Evolutionary conservation across 1,140 invertebrate genomes (phyloP).

Genomic region (Dufourea novaeangliae): DNA sequence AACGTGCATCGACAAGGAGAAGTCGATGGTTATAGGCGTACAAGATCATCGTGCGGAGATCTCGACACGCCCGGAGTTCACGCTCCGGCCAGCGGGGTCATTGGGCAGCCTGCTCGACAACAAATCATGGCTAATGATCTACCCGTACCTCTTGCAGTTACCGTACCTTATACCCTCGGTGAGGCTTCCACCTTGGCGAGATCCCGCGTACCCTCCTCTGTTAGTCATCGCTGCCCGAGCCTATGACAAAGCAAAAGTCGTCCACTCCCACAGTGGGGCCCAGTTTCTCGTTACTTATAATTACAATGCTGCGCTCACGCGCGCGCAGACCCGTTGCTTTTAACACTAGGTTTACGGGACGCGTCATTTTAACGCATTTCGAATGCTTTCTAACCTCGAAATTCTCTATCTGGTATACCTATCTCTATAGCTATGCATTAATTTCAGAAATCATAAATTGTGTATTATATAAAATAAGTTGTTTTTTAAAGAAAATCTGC

Average conservation of each 20-base stretch:
- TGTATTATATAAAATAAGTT: too few species aligned
- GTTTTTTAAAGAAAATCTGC: too few species aligned
- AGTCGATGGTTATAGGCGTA: slow-evolving; percentile 66
- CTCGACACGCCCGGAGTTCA: slow-evolving; percentile 71
- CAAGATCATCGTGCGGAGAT: slow-evolving; percentile 67
- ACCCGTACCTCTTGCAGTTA: slow-evolving; percentile 73
- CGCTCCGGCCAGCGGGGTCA: slow-evolving; percentile 79
- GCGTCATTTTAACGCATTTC: too few species aligned
- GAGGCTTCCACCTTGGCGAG: slow-evolving; percentile 49
- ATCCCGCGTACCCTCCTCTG: slow-evolving; percentile 37
- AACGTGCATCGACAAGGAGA: slow-evolving; percentile 55
- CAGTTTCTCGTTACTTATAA: slow-evolving; percentile 45
- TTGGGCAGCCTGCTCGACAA: slow-evolving; percentile 81
- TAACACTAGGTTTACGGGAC: too few species aligned
- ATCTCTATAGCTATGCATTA: too few species aligned
- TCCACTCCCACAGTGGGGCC: slow-evolving; percentile 48
- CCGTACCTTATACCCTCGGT: slow-evolving; percentile 69
- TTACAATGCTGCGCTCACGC: slow-evolving; percentile 40
- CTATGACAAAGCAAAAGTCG: slow-evolving; percentile 59
- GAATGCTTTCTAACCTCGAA: too few species aligned
- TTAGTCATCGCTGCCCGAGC: slow-evolving; percentile 48
- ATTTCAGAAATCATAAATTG: too few species aligned
- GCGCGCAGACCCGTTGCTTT: slow-evolving; percentile 16
- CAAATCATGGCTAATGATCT: slow-evolving; percentile 83
- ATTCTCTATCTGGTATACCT: too few species aligned